Conservation (phyloP, 2,797 vertebrate genomes). For the Eutrigla gurnardus region DNA sequence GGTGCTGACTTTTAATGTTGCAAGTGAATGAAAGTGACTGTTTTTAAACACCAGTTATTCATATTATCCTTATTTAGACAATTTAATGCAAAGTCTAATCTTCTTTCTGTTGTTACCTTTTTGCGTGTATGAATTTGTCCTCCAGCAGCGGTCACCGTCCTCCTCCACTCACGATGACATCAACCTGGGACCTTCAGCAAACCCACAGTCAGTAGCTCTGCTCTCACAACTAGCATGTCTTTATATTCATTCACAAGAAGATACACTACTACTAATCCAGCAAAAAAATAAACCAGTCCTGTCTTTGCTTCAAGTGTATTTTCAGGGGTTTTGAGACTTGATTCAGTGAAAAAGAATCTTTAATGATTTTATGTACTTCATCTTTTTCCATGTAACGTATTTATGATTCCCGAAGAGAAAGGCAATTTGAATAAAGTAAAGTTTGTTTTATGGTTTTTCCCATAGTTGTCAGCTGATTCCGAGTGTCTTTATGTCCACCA, state of each 20-base stretch:
- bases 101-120: background rate
- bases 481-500: background rate
- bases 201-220: slow-evolving; percentile 92
- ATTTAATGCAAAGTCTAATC: background rate
- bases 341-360: background rate
- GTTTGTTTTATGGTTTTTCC: background rate
- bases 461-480: background rate
- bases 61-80: too few relatives aligned
- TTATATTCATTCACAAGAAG: background rate
- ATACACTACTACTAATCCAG: too few relatives aligned
- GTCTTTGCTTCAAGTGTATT: background rate
- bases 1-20: background rate
- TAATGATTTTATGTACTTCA: background rate
- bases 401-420: background rate
- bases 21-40: background rate
- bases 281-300: background rate
- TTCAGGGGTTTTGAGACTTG: background rate
- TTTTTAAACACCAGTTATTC: background rate
- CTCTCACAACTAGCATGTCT: background rate
- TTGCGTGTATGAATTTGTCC: background rate
- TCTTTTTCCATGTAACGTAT: too few relatives aligned
- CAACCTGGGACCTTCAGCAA: slow-evolving; percentile 96
- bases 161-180: slow-evolving; percentile 83
- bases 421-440: background rate
- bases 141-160: slow-evolving; percentile 76